Conservation (phyloP, 2,797 vertebrate species). For the Perdix hodgsoniae region DNA sequence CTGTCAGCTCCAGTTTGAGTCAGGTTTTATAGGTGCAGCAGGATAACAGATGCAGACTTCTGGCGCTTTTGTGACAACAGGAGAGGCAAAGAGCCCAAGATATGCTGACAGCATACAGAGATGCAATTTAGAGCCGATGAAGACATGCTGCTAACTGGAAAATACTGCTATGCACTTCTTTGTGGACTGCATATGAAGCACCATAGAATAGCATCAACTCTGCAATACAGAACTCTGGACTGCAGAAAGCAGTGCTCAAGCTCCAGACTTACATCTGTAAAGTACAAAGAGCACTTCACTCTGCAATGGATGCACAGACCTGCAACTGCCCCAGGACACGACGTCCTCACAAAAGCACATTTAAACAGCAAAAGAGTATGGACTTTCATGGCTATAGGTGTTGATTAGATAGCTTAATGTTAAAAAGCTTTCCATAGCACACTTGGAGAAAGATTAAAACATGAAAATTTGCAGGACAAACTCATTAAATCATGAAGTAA, state of each 20-base stretch:
- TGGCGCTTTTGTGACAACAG: neutral
- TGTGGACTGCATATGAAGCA: neutral
- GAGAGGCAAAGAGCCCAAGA: neutral
- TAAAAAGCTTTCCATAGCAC: neutral
- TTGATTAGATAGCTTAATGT: neutral
- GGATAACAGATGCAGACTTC: neutral
- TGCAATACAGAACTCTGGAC: neutral
- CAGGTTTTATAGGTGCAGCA: neutral
- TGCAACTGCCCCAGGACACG: neutral
- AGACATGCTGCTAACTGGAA: neutral
- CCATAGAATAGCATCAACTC: neutral
- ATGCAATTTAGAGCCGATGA: neutral
- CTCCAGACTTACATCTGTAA: neutral
- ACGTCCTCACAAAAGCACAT: neutral
- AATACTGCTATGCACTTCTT: neutral
- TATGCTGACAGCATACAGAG: neutral
- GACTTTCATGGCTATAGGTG: neutral
- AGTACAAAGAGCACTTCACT: neutral
- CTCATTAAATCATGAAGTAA: neutral
- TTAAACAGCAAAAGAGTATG: neutral
- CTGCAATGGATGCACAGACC: neutral
- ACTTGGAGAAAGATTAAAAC: neutral
- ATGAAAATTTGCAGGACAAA: neutral
- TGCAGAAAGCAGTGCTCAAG: neutral
- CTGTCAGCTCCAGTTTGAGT: slow-evolving; percentile 33